Evolutionary conservation across 2,888 invertebrate genomes (phyloP), one percentile per base, ranked within the genome.

Genomic region (Melolontha melolontha): DNA sequence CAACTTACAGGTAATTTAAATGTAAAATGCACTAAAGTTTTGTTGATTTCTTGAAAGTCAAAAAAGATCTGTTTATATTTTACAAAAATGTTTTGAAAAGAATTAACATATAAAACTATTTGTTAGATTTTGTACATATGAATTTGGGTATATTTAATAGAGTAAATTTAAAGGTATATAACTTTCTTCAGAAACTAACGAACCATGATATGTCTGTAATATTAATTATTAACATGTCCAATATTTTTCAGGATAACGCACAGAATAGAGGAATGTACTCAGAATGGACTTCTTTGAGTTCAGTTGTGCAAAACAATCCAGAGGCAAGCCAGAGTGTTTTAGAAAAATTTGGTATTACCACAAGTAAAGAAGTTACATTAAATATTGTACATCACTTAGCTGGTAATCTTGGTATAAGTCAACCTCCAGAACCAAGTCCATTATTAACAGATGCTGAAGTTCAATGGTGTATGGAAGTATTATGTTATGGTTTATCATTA

Each of bases 401-500:
- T 4, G 84, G 87, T 34, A 90, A 89, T 79, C 84, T 92, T 57
- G 91, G 91, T 1, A 87, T 90, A 54, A 90, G 93, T 1, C 93
- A 94, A 73, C 91, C 92, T 71, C 90, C 92, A 0, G 94, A 95
- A 76, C 94, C 94, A 4, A 95, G 95, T 79, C 89, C 91, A 34
- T 86, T 97, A 65, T 89, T 89, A 22, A 92, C 92, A 55, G 96
- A 96, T 82, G 90, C 87, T 86, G 95, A 96, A 89, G 95, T 97
- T 54, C 90, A 91, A 80, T 93, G 93, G 93, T 93, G 93, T 70
- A 89, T 93, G 86, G 92, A 93, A 83, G 93, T 93, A 11, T 91
- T 98, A 70, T 94, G 97, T 77, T 97, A 91, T 84, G 97, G 98
- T 0, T 86, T 98, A 4, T 94, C 95, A 11, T 85, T 98, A 50